These are phyloP conservation scores for Corythoichthys intestinalis DNA, from an alignment of 2,113 vertebrate genomes.

Conservation along the genomic window DNA sequence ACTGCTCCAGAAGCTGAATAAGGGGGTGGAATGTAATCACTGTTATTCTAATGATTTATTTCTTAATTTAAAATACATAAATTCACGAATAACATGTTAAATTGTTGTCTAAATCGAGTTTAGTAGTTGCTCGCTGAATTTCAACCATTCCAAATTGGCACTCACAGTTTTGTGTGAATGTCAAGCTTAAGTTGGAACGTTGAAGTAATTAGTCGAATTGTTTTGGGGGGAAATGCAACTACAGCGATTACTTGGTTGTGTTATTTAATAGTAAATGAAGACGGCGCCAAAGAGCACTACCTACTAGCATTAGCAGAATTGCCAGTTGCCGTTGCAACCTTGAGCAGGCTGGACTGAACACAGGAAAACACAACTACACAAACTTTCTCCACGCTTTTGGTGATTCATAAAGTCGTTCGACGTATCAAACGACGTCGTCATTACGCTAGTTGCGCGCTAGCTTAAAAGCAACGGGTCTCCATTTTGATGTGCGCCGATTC, in stretches of 20 bases:
- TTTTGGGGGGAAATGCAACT: neutral
- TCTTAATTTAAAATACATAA: neutral
- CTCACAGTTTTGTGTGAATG: neutral
- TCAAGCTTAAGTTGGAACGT: neutral
- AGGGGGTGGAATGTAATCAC: slow-evolving; percentile 10
- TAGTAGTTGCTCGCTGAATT: neutral
- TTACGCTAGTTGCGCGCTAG: neutral
- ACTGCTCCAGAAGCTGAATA: slow-evolving; percentile 71
- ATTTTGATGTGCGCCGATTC: slow-evolving; percentile 40
- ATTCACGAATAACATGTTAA: neutral
- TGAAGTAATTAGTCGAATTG: neutral
- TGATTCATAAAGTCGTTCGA: neutral
- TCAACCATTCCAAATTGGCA: neutral
- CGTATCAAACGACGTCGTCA: neutral
- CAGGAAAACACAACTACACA: neutral
- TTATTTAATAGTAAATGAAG: neutral
- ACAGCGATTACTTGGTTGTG: neutral
- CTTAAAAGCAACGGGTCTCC: slow-evolving; percentile 26
- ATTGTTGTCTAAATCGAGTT: neutral
- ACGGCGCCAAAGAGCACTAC: too few species aligned
- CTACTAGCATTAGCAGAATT: slow-evolving; percentile 1
- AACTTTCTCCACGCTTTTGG: neutral
- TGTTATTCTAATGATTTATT: neutral
- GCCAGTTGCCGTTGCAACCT: neutral
- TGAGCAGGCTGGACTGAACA: neutral